These are phyloP conservation scores for Labeo rohita DNA, from an alignment of 2,113 vertebrate genomes.

Conservation along the genomic window DNA sequence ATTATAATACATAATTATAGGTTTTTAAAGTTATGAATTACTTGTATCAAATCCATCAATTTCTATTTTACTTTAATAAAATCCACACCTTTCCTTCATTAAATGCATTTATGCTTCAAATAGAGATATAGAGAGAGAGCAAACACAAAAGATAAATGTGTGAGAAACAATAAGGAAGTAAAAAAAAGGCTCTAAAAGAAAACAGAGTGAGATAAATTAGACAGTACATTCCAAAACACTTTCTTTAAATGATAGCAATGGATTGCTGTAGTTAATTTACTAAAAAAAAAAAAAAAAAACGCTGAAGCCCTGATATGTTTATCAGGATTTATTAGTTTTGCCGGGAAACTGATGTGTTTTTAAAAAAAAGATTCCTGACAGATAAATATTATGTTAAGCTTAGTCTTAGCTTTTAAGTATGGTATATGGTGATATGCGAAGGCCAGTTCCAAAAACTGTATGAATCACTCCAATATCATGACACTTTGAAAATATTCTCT, in stretches of 20 bases:
- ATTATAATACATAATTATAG: no score
- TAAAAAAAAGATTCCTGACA: background rate
- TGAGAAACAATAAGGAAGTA: background rate
- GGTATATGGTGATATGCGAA: background rate
- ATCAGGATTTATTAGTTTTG: slow-evolving; percentile 4
- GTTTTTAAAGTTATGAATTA: no score
- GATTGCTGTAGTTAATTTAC: background rate
- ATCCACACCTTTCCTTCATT: no score
- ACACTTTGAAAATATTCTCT: background rate
- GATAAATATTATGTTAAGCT: background rate
- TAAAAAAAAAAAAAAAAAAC: background rate
- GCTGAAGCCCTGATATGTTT: slow-evolving; percentile 33
- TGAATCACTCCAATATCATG: background rate
- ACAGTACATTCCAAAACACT: background rate
- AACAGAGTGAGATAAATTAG: background rate
- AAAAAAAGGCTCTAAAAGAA: background rate
- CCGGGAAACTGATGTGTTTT: background rate
- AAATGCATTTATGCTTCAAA: no score
- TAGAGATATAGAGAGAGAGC: no score
- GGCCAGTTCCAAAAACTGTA: background rate
- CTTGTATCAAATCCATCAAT: no score
- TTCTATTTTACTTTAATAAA: no score
- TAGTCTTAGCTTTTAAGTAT: background rate
- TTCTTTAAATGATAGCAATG: background rate
- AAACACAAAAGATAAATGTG: background rate